Evolutionary conservation across 92 coral and sea anemone species (phyloP), one percentile per base, ranked within the genome.

Genomic region (Ricordea florida): DNA sequence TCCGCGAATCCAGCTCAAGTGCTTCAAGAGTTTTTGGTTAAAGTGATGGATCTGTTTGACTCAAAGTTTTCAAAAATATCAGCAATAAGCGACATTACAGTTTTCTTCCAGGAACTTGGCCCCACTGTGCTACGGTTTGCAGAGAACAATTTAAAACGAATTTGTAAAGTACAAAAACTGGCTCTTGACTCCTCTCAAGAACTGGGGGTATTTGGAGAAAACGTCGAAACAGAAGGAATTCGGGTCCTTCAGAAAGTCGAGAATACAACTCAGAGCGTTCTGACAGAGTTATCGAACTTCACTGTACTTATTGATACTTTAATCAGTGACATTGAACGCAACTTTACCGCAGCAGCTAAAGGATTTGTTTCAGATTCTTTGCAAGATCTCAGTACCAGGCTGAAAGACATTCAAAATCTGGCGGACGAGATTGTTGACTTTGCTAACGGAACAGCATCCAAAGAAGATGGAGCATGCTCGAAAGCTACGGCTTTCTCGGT

Each of bases 1-100:
- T 52, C 61, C 31, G 58, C 89, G 0, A 77, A 32, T 33, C 97
- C 97, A 0, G 73, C 64, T 16, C 82, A 91, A 16, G 75, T 91
- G 38, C 68, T 96, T 1, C 68, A 82, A 56, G 93, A 89, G 38
- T 81, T 96, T 22, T 67, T 96, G 2, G 60, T 72, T 4, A 78
- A 76, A 15, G 72, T 96, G 3, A 69, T 74, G 15, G 44, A 84
- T 6, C 36, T 79, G 10, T 62, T 96, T 1, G 87, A 89, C 50
- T 40, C 41, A 22, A 83, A 90, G 8, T 87, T 79, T 68, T 66
- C 70, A 30, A 89, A 92, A 55, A 79, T 92, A 13, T 33, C 91
- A n/a, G 90, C 87, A 45, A 92, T 96, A 25, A 89, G 93, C 38
- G 97, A 94, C 28, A 80, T 93, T 7, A 74, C 98, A 6, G 92